Base-by-base conservation (phyloP, 2,888 invertebrate genomes). In the Drosophila phalerata region DNA sequence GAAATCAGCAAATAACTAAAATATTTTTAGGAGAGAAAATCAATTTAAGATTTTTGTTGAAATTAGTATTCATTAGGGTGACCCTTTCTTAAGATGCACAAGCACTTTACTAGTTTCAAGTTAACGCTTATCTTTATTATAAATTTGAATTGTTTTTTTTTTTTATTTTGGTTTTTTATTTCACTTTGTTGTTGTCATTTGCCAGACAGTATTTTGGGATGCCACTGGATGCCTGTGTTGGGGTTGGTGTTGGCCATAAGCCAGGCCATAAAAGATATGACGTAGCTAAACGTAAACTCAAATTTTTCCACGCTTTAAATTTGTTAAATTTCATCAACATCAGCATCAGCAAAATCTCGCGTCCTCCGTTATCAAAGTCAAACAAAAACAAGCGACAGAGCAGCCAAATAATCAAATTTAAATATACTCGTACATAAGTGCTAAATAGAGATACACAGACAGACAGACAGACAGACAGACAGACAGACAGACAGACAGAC, bases 241-340 rank as follows among this genome's bases (percentile, higher is more conserved):
- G 17, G 1, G 22, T 25, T 15, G 38, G 4, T 52, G 37, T 11
- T 22, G 69, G 57, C 53, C 42, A 43, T 69, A 69, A 69, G 72
- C 73, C 72, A 40, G 67, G 67, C 66, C 19, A 71, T 83, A 71
- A 85, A 80, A 65, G 69, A 37, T 67, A 69, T 88, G 81, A 83
- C 71, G 81, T 84, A 60, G 73, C 69, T 49, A 17, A 76, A 48
- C 34, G 65, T 65, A 56, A 53, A 57, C 37, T 57, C 60, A 73
- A 88, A 88, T 84, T 88, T 83, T 84, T 84, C 79, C 82, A 88
- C 79, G 82, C 79, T 75, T 43, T 10, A 64, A 72, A 65, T 84
- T 84, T 77, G 62, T 81, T 53, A 73, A 78, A 84, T 84, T 84
- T 78, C 81, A 77, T 88, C 84, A 56, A 34, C 86, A 77, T 88